These are phyloP conservation scores for Cylloceria caligata DNA, from an alignment of 2,888 invertebrate species.

Conservation along the genomic window DNA sequence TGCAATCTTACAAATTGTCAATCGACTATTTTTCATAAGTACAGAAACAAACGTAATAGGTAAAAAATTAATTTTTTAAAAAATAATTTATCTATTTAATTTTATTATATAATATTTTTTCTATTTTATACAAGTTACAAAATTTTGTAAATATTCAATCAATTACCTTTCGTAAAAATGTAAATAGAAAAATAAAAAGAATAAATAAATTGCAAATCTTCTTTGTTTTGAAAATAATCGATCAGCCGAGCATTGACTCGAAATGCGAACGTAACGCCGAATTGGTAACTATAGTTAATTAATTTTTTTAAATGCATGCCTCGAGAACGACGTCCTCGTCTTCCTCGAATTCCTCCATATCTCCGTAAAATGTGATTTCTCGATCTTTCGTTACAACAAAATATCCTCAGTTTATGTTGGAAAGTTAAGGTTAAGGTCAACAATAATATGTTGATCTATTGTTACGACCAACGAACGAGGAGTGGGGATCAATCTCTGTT, in stretches of 20 bases:
- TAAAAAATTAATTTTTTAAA: too few relatives aligned
- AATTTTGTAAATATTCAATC: too few relatives aligned
- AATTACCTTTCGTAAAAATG: too few relatives aligned
- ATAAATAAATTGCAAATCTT: background rate
- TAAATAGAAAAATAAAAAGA: background rate
- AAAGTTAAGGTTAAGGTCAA: conserved; percentile 33
- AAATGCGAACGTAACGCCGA: too few relatives aligned
- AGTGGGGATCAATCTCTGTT: background rate
- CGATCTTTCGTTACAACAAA: background rate
- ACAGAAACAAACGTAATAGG: too few relatives aligned
- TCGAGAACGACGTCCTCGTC: conserved; percentile 80
- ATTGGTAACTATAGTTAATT: too few relatives aligned
- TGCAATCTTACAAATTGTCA: too few relatives aligned
- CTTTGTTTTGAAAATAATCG: background rate
- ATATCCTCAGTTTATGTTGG: background rate
- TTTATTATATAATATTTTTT: too few relatives aligned
- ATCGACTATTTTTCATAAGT: too few relatives aligned
- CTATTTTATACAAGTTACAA: too few relatives aligned
- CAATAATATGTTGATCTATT: conserved; percentile 7
- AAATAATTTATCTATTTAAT: too few relatives aligned
- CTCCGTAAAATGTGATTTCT: background rate
- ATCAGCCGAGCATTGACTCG: too few relatives aligned
- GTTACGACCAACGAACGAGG: conserved; percentile 3
- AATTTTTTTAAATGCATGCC: conserved; percentile 70
- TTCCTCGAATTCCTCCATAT: conserved; percentile 69